Percentiles rank a stretch among this genome's conserved stretches.
Conservation (phyloP, 2,797 vertebrate genomes). For the Phrynocephalus vlangalii region DNA sequence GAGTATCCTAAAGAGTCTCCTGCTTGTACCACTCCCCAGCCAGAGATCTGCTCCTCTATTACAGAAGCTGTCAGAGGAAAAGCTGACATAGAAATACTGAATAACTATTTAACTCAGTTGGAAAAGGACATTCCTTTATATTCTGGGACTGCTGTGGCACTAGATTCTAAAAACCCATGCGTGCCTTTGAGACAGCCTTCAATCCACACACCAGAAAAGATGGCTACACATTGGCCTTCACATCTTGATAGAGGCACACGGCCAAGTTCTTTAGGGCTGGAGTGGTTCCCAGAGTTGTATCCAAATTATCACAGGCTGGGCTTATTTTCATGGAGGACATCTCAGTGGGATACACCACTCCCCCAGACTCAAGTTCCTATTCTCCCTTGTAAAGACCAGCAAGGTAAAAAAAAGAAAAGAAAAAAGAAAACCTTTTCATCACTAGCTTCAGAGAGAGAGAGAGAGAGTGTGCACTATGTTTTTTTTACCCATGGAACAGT, state of each 20-base stretch:
- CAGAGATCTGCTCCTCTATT: slow-evolving; percentile 22
- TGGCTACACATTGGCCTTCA: not conserved
- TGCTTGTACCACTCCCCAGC: not conserved
- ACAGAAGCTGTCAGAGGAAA: not conserved
- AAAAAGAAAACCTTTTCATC: not conserved
- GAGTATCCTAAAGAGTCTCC: not conserved
- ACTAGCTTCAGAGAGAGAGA: not conserved
- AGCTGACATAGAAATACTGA: not conserved
- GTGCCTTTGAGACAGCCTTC: not conserved
- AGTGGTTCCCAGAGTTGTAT: slow-evolving; percentile 80
- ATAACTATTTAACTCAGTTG: not conserved
- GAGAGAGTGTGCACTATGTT: not conserved
- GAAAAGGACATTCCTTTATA: not conserved
- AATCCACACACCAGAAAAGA: not conserved
- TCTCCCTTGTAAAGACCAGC: not conserved
- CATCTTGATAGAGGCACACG: not conserved
- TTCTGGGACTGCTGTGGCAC: rapidly evolving
- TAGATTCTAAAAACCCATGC: rapidly evolving
- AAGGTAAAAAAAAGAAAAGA: slow-evolving; percentile 67
- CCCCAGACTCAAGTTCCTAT: not conserved
- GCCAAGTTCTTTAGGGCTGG: slow-evolving; percentile 57
- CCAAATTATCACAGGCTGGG: slow-evolving; percentile 60
- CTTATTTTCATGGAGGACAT: slow-evolving; percentile 54
- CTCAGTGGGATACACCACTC: not conserved
- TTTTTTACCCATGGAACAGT: not conserved